A percentile compares a stretch with the other conserved stretches of the same genome.
Conservation (phyloP, 2,888 invertebrate species). For the Acrobasis suavella region DNA sequence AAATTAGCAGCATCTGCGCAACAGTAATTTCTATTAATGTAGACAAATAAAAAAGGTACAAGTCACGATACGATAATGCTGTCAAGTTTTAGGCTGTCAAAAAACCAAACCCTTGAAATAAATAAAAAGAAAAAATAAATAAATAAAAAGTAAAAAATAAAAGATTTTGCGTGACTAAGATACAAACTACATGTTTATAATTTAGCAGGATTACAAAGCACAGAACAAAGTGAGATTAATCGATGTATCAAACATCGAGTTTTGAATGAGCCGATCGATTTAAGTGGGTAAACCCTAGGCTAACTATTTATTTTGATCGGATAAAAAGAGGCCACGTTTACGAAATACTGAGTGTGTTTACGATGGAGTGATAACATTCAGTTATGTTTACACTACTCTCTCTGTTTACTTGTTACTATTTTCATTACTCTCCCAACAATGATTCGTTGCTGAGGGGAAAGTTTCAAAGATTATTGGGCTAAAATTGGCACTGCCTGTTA, state of each 20-base stretch:
- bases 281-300: conserved; percentile 17
- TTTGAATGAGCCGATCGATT: conserved; percentile 23
- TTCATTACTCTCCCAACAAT: no score
- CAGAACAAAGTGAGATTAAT: conserved; percentile 1
- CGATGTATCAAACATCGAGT: not conserved
- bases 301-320: conserved; percentile 34
- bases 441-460: not conserved
- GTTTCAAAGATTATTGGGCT: not conserved
- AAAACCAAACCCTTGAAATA: no score
- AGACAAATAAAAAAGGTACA: no score
- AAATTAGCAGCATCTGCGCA: no score
- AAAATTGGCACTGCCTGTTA: not conserved
- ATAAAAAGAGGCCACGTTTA: conserved; percentile 45
- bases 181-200: no score
- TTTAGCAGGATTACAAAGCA: not conserved
- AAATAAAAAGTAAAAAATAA: no score
- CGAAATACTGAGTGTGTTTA: conserved; percentile 48
- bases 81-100: no score
- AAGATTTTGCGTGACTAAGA: no score
- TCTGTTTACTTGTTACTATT: conserved; percentile 52
- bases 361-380: conserved; percentile 39
- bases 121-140: no score
- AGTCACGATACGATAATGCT: no score
- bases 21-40: no score
- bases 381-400: conserved; percentile 45